Evolutionary conservation across 1,140 invertebrate genomes (phyloP).

Genomic region (Zeugodacus cucurbitae): DNA sequence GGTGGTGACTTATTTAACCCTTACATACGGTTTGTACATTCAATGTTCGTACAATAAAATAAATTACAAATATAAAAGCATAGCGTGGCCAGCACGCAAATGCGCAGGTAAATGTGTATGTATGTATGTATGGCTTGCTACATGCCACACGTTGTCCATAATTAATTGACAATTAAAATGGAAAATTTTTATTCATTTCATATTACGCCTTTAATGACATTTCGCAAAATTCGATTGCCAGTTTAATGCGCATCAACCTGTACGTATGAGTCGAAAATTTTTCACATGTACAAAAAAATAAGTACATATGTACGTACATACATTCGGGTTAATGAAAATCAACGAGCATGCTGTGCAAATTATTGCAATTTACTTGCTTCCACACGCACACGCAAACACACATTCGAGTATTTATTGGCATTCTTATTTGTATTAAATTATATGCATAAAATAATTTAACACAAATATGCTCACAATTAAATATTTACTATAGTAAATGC

Average conservation of each 20-base stretch:
- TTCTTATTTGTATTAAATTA: not conserved
- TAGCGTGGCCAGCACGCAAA: not conserved
- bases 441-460: not conserved
- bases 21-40: not conserved
- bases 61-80: slow-evolving; percentile 24
- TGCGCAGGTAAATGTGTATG: not conserved
- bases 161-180: slow-evolving; percentile 38
- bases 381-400: not conserved
- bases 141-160: slow-evolving; percentile 20
- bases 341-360: not conserved
- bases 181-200: slow-evolving; percentile 38
- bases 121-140: not conserved
- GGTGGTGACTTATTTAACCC: slow-evolving; percentile 22
- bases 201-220: slow-evolving; percentile 35
- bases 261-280: not conserved
- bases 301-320: not conserved
- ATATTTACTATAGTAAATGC: slow-evolving; percentile 13
- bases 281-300: not conserved
- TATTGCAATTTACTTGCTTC: not conserved
- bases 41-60: slow-evolving; percentile 30
- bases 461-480: not conserved
- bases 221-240: slow-evolving; percentile 33
- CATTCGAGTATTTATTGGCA: not conserved
- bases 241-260: slow-evolving; percentile 8
- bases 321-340: slow-evolving; percentile 11